Conservation (phyloP, 2,797 vertebrate species). For the Orientallactaga sibirica region DNA sequence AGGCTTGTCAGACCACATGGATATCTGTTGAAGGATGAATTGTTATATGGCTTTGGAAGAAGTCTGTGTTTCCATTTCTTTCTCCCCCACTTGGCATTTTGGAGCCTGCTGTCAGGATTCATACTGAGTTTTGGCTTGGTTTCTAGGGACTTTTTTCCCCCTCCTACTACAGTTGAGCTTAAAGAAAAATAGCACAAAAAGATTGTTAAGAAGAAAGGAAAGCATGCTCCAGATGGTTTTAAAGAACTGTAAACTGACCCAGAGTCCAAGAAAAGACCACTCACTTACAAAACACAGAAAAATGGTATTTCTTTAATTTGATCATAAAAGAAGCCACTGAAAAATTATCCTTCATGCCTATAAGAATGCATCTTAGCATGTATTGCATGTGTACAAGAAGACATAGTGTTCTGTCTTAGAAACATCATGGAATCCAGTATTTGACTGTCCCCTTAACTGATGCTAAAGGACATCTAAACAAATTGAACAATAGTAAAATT, state of each 20-base stretch:
- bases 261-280: constrained; percentile 53
- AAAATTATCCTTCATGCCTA: neutral
- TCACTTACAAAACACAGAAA: constrained; percentile 48
- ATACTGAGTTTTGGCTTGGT: constrained; percentile 82
- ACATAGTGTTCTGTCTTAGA: neutral
- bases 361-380: neutral
- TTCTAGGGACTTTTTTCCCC: constrained; percentile 62
- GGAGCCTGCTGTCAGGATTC: constrained; percentile 83
- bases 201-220: constrained; percentile 76
- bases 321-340: constrained; percentile 24
- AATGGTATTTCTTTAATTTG: constrained; percentile 50
- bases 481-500: neutral
- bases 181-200: constrained; percentile 83
- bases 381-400: neutral
- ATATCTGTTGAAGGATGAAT: constrained; percentile 62
- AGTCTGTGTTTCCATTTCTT: constrained; percentile 81
- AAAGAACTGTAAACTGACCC: constrained; percentile 74
- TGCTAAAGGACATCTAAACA: neutral
- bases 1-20: constrained; percentile 1
- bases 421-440: neutral
- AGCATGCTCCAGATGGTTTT: constrained; percentile 73
- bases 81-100: constrained; percentile 82
- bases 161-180: constrained; percentile 73
- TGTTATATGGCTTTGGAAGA: constrained; percentile 75
- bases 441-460: neutral